These are phyloP conservation scores for Callyntrura sp. DNA, from an alignment of 2,888 invertebrate genomes.

Conservation along the genomic window DNA sequence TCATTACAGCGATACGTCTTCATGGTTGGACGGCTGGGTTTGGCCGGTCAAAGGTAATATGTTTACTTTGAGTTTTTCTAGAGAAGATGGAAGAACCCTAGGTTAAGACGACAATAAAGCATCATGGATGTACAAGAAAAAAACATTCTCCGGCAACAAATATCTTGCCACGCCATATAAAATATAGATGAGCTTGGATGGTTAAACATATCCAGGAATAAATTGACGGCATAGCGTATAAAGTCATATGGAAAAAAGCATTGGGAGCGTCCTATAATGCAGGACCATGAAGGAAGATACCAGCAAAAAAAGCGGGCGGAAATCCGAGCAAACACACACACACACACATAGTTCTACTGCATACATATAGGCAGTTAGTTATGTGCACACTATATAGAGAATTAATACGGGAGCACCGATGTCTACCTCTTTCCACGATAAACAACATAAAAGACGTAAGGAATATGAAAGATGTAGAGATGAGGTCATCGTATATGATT, in stretches of 20 bases:
- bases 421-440: background rate
- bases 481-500: constrained; percentile 61
- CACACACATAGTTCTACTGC: constrained; percentile 12
- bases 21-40: constrained; percentile 27
- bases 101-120: constrained; percentile 49
- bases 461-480: constrained; percentile 42
- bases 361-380: background rate
- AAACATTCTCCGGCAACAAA: constrained; percentile 11
- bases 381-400: background rate
- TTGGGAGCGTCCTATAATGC: background rate
- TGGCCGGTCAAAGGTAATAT: constrained; percentile 63
- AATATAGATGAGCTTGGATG: constrained; percentile 46
- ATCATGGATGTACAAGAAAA: constrained; percentile 31
- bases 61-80: constrained; percentile 40
- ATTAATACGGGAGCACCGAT: background rate
- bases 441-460: background rate
- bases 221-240: constrained; percentile 15
- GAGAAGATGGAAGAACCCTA: constrained; percentile 8
- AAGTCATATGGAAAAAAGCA: constrained; percentile 1
- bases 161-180: background rate
- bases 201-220: constrained; percentile 34
- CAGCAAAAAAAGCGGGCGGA: constrained; percentile 32
- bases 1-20: constrained; percentile 16
- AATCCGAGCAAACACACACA: constrained; percentile 44
- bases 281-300: constrained; percentile 1